A percentile compares a stretch with the other conserved stretches of the same genome.
phyloP scores from a whole-genome alignment of 1,140 invertebrate species.

The Aplysia californica region DNA sequence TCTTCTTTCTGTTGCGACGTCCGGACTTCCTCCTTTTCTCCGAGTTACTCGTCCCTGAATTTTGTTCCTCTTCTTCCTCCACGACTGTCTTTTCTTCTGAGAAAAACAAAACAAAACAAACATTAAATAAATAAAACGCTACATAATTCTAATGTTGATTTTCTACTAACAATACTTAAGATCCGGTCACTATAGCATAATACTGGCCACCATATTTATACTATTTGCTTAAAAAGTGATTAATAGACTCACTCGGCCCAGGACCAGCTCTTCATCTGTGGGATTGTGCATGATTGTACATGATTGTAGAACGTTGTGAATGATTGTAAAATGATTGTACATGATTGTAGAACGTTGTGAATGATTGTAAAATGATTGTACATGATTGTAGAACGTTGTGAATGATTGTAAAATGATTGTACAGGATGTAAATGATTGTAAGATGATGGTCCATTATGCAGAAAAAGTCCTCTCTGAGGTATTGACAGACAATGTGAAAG shows the following conservation, averaged over 20 bases:
- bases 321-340: not conserved
- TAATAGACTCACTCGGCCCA: not conserved
- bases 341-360: not conserved
- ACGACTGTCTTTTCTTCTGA: not conserved
- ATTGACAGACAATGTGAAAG: too few species aligned
- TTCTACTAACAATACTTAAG: too few species aligned
- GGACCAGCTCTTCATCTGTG: not conserved
- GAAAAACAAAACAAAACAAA: not conserved
- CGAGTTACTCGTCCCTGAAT: not conserved
- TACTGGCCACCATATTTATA: too few species aligned
- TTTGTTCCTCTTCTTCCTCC: not conserved
- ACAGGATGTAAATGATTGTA: too few species aligned
- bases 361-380: not conserved
- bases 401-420: too few species aligned
- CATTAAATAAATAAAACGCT: not conserved
- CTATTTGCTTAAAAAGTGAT: too few species aligned
- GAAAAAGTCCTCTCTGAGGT: too few species aligned
- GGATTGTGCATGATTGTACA: not conserved
- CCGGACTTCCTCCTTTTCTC: not conserved
- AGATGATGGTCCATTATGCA: too few species aligned
- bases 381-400: not conserved
- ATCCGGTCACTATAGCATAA: too few species aligned
- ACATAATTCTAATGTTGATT: too few species aligned
- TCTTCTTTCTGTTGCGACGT: conserved; percentile 21
- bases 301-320: too few species aligned